Evolutionary conservation across 2,113 vertebrate species (phyloP).

Genomic region (Lucifuga dentata): DNA sequence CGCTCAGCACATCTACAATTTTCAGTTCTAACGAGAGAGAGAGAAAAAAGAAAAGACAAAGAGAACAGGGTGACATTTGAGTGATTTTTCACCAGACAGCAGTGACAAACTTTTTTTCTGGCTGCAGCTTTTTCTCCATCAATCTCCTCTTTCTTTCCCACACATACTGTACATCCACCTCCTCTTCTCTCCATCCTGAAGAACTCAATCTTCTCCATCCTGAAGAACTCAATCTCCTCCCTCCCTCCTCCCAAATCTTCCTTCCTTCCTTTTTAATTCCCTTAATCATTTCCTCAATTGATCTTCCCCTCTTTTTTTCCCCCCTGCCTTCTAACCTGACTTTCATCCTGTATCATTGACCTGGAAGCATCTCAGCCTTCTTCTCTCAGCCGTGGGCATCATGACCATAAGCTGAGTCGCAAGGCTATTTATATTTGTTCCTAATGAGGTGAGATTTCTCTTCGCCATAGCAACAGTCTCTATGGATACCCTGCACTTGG

Average conservation of each 20-base stretch:
- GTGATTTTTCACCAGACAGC: slow-evolving; percentile 12
- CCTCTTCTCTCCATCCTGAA: slow-evolving; percentile 21
- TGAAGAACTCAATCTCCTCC: no score
- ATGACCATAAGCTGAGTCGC: slow-evolving; percentile 72
- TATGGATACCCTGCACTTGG: slow-evolving; percentile 82
- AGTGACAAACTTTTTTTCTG: slow-evolving; percentile 43
- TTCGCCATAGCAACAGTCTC: slow-evolving; percentile 82
- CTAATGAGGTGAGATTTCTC: slow-evolving; percentile 83
- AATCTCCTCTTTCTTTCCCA: slow-evolving; percentile 17
- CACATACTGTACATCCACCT: slow-evolving; percentile 3
- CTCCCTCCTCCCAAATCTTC: slow-evolving; percentile 11
- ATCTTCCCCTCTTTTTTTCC: slow-evolving; percentile 32
- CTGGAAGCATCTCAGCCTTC: slow-evolving; percentile 59
- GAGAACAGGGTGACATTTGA: slow-evolving; percentile 44
- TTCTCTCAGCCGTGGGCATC: slow-evolving; percentile 68
- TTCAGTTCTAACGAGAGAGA: background rate
- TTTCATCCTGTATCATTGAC: slow-evolving; percentile 58
- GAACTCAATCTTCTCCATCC: slow-evolving; percentile 26
- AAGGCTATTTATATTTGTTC: slow-evolving; percentile 83
- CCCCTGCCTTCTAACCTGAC: slow-evolving; percentile 4
- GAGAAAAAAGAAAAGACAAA: background rate
- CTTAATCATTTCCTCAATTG: slow-evolving; percentile 42
- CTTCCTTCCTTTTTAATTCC: slow-evolving; percentile 36
- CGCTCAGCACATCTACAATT: background rate
- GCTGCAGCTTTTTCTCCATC: slow-evolving; percentile 31